Conservation (phyloP, 2,113 vertebrate species). For the Caloenas nicobarica region DNA sequence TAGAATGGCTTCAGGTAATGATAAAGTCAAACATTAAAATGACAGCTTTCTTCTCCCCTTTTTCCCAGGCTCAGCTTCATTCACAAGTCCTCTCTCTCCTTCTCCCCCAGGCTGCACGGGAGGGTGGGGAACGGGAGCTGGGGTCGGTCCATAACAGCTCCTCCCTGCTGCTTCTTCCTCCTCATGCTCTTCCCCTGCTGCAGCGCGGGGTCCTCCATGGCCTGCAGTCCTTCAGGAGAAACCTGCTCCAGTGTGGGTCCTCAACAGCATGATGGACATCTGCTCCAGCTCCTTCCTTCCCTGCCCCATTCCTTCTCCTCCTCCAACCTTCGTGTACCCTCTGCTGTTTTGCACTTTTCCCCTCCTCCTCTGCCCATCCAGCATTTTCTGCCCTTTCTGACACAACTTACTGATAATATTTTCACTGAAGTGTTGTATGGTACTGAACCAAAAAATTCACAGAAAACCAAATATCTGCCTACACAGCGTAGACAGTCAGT, state of each 20-base stretch:
- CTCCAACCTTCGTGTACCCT: neutral
- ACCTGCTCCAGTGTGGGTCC: neutral
- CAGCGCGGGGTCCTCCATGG: too few relatives aligned
- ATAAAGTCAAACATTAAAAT: neutral
- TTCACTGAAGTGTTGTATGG: neutral
- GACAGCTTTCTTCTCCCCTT: neutral
- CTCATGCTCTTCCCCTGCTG: neutral
- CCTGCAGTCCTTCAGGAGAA: neutral
- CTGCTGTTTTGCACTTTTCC: neutral
- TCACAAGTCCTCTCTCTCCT: neutral
- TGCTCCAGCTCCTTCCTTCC: neutral
- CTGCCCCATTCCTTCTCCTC: neutral
- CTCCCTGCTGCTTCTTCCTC: neutral
- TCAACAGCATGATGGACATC: neutral
- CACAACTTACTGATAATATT: neutral
- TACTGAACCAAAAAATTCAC: neutral
- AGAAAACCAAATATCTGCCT: neutral
- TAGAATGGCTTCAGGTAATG: neutral
- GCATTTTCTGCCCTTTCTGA: neutral
- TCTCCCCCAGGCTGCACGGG: rapidly evolving
- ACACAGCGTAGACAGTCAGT: neutral
- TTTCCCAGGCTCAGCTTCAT: neutral
- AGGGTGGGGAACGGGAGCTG: neutral
- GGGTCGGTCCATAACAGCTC: neutral
- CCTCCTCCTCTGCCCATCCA: neutral